Evolutionary conservation across 2,797 vertebrate genomes (phyloP), one percentile per base, ranked within the genome.

Genomic region (Cryptoblepharus egeriae): DNA sequence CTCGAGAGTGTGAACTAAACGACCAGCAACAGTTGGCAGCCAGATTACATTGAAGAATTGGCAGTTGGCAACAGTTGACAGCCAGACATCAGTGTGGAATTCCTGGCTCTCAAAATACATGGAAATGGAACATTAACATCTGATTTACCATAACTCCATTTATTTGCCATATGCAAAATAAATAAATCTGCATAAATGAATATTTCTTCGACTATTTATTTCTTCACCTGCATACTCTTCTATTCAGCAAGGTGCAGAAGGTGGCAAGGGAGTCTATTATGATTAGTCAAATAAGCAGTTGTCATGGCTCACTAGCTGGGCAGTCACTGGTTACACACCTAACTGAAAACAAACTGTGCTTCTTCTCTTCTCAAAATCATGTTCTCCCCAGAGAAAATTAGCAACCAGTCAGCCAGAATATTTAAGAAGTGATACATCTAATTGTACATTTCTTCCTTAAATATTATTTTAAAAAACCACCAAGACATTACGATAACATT

Each of bases 271-370:
- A 58, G 28, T 37, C 30, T 45, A 58, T 68, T 73, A 49, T 57
- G 22, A 79, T 74, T 60, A 79, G 39, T n/a, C 37, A 74, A 69
- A 74, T 74, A 79, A 84, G 64, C 71, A 68, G 52, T 60, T 61
- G 24, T 67, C 39, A 61, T 37, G 77, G 70, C 42, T 84, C 77
- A 84, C 69, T 74, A 60, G 70, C 76, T 70, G n/a, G 30, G 80
- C 57, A 70, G 64, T 60, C 39, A 35, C 39, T 61, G 64, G 64
- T 60, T 75, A 32, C 20, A 20, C 30, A 18, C 45, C 26, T 24
- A 64, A 7, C 58, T 18, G 1, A 69, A 82, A 60, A 61, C 20
- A 60, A 57, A 24, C 30, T 12, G 35, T 72, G 9, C 70, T 80
- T 20, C 13, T 52, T 16, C 49, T 69, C 35, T 37, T 39, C 39